Evolutionary conservation across 1,140 invertebrate species (phyloP), one percentile per base, ranked within the genome.

Genomic region (Chelonus insularis): DNA sequence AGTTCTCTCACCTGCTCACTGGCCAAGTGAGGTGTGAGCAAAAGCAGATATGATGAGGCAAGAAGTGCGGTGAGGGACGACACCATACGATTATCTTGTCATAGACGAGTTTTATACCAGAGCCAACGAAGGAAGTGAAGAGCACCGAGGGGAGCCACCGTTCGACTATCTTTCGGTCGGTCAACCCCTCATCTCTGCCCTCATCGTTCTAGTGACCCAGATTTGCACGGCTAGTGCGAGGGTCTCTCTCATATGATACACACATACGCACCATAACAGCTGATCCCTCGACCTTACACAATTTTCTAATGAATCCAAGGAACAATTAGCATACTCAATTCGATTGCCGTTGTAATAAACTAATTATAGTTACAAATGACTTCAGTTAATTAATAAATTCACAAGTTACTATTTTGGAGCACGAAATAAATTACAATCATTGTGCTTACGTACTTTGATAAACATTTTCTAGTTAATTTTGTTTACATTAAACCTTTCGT

Each of bases 141-240:
- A 43, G 51, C 39, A 21, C 54, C 50, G 29, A 37, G 37, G 60
- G 36, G 58, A 55, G 55, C 36, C 51, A 58, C 45, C 37, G 55
- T 45, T 47, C 48, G 56, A 51, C 56, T 64, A 71, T 70, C 69
- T 71, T 71, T 68, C 59, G 62, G 67, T 60, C 67, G 66, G 72
- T 78, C 77, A 78, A 79, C 77, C 79, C 78, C 75, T 76, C 75
- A 71, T 74, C 73, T 63, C 58, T 69, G 70, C 72, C 72, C 72
- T 78, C 75, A 73, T 78, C 74, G 77, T 72, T 74, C 76, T 72
- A 72, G 72, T 81, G 78, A 81, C 78, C 78, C 70, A 80, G 65
- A 80, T 81, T 63, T 69, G 50, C 64, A 59, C 54, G 51, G 51
- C 23, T 68, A 69, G 70, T 65, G 36, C 25, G 45, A 25, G 45